Base-by-base conservation (phyloP, 2,888 invertebrate genomes). In the Chrysolina oricalcia region DNA sequence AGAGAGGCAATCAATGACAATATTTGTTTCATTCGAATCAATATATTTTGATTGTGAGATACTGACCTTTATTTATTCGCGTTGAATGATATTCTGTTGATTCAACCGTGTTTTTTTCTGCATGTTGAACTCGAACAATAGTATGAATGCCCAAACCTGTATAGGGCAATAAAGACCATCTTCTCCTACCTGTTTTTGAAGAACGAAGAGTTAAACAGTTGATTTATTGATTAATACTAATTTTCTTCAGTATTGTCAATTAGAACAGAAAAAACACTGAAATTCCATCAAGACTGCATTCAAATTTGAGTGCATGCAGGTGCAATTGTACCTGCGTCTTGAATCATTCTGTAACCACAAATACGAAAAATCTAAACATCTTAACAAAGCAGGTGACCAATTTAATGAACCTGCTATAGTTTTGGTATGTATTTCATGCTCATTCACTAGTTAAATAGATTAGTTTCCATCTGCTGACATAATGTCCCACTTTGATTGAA, bases 311-410 rank as follows among this genome's bases (percentile, higher is more conserved):
- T 13, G 53, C 23, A 21, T 11, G 21, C 53, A 53, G 53, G 53
- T 53, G 53, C 8, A 53, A 19, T 21, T 21, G 19, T 53, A 53
- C 21, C 53, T 21, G 11, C 19, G 53, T 9, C 13, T 53, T 21
- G 13, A 23, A 53, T 53, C 53, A 21, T 53, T 13, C 53, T 9
- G 21, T 4, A 53, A 53, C 19, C 21, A 21, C 53, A 21, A 53
- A 53, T 21, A 17, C 17, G 11, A 21, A 53, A 53, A 53, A 53
- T 53, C 21, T 13, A 11, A 53, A 53, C 21, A 53, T 53, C 21
- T 13, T 21, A 53, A 53, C 21, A 13, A 1, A 53, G 21, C 53
- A 53, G 53, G 53, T 53, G 53, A 53, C 53, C 53, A 53, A 53
- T 53, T 53, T 21, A 21, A 21, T 2, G 5, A 43, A 43, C 11